phyloP scores from a whole-genome alignment of 2,888 invertebrate genomes.

The Neoitamus cyanurus region DNA sequence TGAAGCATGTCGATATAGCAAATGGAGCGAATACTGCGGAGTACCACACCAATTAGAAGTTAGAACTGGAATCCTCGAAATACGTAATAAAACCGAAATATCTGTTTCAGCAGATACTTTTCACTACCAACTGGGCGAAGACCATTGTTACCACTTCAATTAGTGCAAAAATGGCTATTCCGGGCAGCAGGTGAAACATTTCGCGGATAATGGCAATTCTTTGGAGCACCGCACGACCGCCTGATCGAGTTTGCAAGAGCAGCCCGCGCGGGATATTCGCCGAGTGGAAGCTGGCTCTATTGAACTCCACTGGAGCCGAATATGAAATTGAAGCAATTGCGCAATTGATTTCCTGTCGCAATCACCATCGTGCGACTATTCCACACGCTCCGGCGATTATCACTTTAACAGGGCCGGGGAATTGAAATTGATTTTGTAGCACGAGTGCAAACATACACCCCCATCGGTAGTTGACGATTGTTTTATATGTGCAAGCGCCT shows the following conservation, averaged over 20 bases:
- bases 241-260: neutral
- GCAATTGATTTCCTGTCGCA: conserved; percentile 3
- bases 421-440: neutral
- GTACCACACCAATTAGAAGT: too few species aligned
- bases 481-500: neutral
- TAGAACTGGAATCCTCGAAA: neutral
- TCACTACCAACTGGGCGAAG: neutral
- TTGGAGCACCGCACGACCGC: neutral
- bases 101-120: neutral
- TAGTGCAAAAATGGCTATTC: neutral
- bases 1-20: too few species aligned
- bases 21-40: too few species aligned
- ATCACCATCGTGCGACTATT: neutral
- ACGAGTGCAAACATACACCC: neutral
- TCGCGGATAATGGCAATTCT: neutral
- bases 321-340: conserved; percentile 7
- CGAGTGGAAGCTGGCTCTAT: neutral
- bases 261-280: neutral
- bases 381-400: neutral
- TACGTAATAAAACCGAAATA: neutral
- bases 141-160: neutral
- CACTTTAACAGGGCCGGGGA: neutral
- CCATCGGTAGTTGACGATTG: neutral
- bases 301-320: neutral
- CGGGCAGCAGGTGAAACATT: neutral